Base-by-base conservation (phyloP, 2,113 vertebrate genomes). In the Pseudopodoces humilis region DNA sequence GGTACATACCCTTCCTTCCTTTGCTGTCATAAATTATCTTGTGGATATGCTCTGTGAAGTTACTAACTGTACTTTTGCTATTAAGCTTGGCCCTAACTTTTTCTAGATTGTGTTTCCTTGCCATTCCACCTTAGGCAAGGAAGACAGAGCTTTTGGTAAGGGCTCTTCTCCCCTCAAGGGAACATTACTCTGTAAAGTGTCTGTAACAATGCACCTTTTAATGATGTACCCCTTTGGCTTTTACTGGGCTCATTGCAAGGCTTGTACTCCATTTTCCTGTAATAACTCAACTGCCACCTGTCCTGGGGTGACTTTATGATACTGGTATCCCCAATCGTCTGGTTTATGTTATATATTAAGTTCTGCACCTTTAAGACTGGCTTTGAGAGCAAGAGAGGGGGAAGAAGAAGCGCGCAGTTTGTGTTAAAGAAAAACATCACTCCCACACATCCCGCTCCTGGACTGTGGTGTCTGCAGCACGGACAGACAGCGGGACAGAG, bases 241-340 rank as follows among this genome's bases (percentile, higher is more conserved):
- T 92, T 88, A 67, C 90, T 6, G 4, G 72, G 30, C 83, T 94
- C 49, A 41, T 71, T 78, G 89, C 84, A 87, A 92, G 91, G 8
- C 89, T 83, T 69, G 76, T 82, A 92, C 92, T 93, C 90, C 46
- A 92, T 96, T 96, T 92, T 89, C 94, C 72, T 86, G 64, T 75
- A 95, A 94, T 95, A 96, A 95, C 72, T 95, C 94, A 96, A n/a
- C 80, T 86, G 72, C 91, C 60, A n/a, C n/a, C n/a, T n/a, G n/a
- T n/a, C n/a, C n/a, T n/a, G n/a, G n/a, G n/a, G n/a, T n/a, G n/a
- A n/a, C n/a, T n/a, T n/a, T n/a, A n/a, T n/a, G n/a, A n/a, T n/a
- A n/a, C n/a, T n/a, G n/a, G n/a, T n/a, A n/a, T n/a, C n/a, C n/a
- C n/a, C n/a, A n/a, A n/a, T n/a, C n/a, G n/a, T n/a, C n/a, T n/a